Evolutionary conservation across 2,797 vertebrate genomes (phyloP).

Genomic region (Nyctalus aviator): DNA sequence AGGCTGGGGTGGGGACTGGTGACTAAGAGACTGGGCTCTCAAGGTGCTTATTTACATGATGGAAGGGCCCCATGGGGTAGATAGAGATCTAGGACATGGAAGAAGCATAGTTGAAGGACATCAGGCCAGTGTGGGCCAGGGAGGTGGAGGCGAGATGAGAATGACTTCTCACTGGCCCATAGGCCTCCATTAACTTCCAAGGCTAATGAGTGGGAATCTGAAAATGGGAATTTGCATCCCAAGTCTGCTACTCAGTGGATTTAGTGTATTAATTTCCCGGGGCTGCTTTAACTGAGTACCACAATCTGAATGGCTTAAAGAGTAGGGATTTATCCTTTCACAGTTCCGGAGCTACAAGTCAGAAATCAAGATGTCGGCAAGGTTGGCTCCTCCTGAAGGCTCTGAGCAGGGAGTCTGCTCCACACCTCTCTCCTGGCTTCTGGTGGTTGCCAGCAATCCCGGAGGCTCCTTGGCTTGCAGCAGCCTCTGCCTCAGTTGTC

Average conservation of each 20-base stretch:
- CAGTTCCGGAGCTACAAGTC: background rate
- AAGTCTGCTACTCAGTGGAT: background rate
- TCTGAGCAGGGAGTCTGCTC: background rate
- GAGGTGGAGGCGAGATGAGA: background rate
- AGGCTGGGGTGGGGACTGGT: background rate
- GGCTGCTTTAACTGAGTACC: background rate
- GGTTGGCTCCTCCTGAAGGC: background rate
- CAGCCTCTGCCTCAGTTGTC: background rate
- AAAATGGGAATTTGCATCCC: conserved; percentile 6
- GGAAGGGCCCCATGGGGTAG: background rate
- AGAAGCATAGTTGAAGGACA: background rate
- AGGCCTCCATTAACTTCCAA: background rate
- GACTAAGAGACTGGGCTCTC: background rate
- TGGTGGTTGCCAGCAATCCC: background rate
- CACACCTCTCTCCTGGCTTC: background rate
- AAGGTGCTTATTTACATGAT: background rate
- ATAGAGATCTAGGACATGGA: background rate
- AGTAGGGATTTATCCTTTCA: conserved; percentile 8
- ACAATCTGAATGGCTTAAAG: background rate
- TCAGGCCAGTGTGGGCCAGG: background rate
- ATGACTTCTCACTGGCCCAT: background rate
- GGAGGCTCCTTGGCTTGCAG: background rate
- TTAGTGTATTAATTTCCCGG: background rate
- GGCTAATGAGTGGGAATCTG: background rate
- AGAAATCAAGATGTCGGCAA: background rate